Percentiles rank a stretch among this genome's conserved stretches.
These are phyloP conservation scores for Camponotus fellah DNA, from an alignment of 2,888 invertebrate genomes.

Conservation along the genomic window DNA sequence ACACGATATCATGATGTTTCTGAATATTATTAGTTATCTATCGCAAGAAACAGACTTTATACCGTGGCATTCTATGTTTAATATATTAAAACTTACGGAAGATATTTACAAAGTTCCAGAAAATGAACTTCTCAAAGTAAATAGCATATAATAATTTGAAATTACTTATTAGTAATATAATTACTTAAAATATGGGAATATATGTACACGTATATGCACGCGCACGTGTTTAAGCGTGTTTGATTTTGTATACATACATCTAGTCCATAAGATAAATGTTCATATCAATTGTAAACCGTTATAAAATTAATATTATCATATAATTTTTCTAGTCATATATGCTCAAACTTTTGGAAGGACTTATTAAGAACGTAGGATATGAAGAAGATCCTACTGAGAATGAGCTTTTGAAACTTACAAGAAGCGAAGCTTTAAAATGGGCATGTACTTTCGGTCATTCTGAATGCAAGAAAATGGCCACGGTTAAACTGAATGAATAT, in stretches of 20 bases:
- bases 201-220: too few species aligned
- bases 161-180: too few species aligned
- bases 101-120: background rate
- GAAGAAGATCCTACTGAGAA: conserved; percentile 60
- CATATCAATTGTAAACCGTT: background rate
- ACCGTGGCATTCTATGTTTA: conserved; percentile 90
- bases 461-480: conserved; percentile 63
- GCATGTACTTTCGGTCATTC: conserved; percentile 66
- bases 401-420: conserved; percentile 46
- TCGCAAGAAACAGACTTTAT: conserved; percentile 89
- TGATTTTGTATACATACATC: background rate
- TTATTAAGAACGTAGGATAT: conserved; percentile 64
- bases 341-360: conserved; percentile 28
- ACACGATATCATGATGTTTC: conserved; percentile 1
- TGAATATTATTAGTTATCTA: conserved; percentile 87
- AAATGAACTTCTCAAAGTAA: too few species aligned
- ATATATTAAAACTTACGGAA: conserved; percentile 78
- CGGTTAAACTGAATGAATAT: conserved; percentile 59
- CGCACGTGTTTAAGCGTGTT: too few species aligned
- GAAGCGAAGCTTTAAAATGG: conserved; percentile 57
- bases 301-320: conserved; percentile 11
- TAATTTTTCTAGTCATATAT: conserved; percentile 40
- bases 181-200: too few species aligned
- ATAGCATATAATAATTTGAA: background rate
- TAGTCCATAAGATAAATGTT: too few species aligned